Conservation (phyloP, 2,113 vertebrate genomes). For the Petaurus breviceps region DNA sequence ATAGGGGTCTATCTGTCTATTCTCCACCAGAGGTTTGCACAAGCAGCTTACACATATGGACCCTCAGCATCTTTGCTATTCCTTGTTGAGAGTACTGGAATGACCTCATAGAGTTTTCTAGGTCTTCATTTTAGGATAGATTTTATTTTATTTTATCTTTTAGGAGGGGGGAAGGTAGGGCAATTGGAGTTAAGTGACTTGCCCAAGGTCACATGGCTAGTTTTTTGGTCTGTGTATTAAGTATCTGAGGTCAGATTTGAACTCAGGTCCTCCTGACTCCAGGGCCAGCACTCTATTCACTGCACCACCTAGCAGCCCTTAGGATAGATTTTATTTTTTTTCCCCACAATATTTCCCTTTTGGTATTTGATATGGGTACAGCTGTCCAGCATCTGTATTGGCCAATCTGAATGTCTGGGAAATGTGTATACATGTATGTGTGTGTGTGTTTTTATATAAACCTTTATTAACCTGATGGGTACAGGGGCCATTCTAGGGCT, state of each 20-base stretch:
- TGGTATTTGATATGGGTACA: not conserved
- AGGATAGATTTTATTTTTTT: not conserved
- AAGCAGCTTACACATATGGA: constrained; percentile 26
- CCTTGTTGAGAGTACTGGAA: constrained; percentile 36
- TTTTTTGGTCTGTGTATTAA: too few relatives aligned
- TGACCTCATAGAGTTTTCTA: constrained; percentile 32
- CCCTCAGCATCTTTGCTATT: constrained; percentile 18
- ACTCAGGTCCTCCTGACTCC: too few relatives aligned
- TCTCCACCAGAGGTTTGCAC: not conserved
- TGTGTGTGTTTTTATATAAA: not conserved
- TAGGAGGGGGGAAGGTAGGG: too few relatives aligned
- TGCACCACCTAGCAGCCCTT: too few relatives aligned
- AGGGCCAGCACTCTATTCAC: too few relatives aligned
- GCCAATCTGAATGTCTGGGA: constrained; percentile 52
- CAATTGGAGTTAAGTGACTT: too few relatives aligned
- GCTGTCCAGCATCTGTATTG: constrained; percentile 34
- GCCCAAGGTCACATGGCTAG: too few relatives aligned
- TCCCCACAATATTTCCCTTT: not conserved
- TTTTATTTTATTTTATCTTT: not conserved
- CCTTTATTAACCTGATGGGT: not conserved
- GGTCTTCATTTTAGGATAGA: constrained; percentile 27
- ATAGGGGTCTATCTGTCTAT: not conserved
- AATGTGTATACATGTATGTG: not conserved
- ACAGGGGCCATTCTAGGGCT: not conserved
- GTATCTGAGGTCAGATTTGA: too few relatives aligned